Base-by-base conservation (phyloP, 2,888 invertebrate species). In the Harpalus rubripes region DNA sequence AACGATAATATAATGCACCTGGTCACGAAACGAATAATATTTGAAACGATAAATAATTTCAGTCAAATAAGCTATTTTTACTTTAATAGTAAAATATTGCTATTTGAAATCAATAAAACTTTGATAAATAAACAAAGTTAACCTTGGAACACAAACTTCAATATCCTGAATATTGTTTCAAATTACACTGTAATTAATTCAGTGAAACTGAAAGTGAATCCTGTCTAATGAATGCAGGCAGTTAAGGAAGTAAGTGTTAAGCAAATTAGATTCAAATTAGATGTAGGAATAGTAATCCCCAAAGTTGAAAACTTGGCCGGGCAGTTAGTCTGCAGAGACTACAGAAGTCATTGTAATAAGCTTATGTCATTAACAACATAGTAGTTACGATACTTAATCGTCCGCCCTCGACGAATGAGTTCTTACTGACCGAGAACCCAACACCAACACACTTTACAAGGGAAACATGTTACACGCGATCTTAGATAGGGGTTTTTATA, bases 291-390 rank as follows among this genome's bases (percentile, higher is more conserved):
- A 12, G 44, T 52, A 52, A 52, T 52, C 44, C 10, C 44, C 0
- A 12, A 52, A 52, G 44, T 52, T 52, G 44, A 52, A 52, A 52
- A 52, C 44, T 52, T 52, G 44, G 44, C 44, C 12, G 2, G 44
- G 44, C 32, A 32, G 32, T 32, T 32, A 32, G 32, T 5, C 32
- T 32, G 32, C 32, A 32, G 32, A 32, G 44, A 52, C 44, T 52
- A 52, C 44, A 52, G 10, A 52, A 52, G 44, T 52, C 44, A 52
- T 52, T 52, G 44, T 52, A 52, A 52, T 52, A 52, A 52, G 44
- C 44, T 52, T 52, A 52, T 12, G 44, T 4, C 44, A 7, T 52
- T 52, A 52, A 52, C 44, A 10, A 52, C 44, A 6, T 8, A 4
- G 5, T 52, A 1, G 44, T 52, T 52, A 52, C 44, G 32, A 4